Evolutionary conservation across 2,113 vertebrate species (phyloP), one percentile per base, ranked within the genome.

Genomic region (Numida meleagris): DNA sequence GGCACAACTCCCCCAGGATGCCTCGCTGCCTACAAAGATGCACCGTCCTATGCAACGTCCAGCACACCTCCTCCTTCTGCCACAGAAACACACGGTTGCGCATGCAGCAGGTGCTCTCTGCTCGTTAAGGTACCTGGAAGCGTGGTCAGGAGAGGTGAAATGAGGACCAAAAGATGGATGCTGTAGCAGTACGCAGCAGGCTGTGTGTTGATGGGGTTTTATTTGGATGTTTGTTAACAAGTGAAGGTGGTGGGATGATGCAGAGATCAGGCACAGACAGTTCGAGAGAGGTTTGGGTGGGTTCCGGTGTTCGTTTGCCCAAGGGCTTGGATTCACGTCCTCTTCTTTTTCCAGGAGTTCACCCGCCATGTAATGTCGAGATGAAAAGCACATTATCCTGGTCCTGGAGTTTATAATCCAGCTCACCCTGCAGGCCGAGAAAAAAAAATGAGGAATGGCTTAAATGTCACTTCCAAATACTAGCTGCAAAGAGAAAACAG

Each of bases 301-400:
- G 70, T 90, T 85, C 88, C 79, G 42, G 27, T 76, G 89, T 89
- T 3, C 36, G 67, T 89, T 53, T 65, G 40, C 74, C 59, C 86
- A 70, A 27, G 61, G 72, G 51, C 79, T 59, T 86, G 55, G 43
- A 79, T 92, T 94, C 89, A 91, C 43, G 65, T 88, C 59, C 58
- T 81, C 82, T 86, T 72, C 65, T 89, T 90, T 86, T 77, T 93
- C 65, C 58, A 87, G 93, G 83, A 84, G 59, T 94, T 98, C 98
- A 99, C 93, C 99, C 99, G 17, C 99, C 99, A 3, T 99, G 99
- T 89, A 99, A 97, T 4, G 99, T 99, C 5, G 99, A 99, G 96
- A 99, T 99, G 97, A 99, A 99, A 96, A 99, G 98, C 43, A 99
- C 76, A 23, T 98, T 99, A 98, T 99, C 99, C 94, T 98, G 98